Evolutionary conservation across 2,113 vertebrate genomes (phyloP), one percentile per base, ranked within the genome.

Genomic region (Hyaena hyaena): DNA sequence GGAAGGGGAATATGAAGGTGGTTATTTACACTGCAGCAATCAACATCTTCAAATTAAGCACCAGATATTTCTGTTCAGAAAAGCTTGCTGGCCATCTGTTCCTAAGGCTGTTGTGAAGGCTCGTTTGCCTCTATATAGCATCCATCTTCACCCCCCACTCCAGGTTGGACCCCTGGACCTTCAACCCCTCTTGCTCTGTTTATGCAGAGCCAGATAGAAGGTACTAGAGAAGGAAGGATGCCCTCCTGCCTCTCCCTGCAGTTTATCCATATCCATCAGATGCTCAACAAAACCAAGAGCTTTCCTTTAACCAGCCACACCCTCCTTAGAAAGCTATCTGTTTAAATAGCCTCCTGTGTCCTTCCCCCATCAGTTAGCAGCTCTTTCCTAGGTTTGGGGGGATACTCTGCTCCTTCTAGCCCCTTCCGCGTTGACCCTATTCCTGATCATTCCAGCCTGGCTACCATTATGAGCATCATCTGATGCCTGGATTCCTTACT

Each of bases 21-120:
- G 4, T 81, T 94, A 71, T 90, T 92, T 88, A 66, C 50, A 66
- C 0, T 24, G 71, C 24, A 55, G 19, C 43, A 48, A 12, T 45
- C 48, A 45, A 11, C 50, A 82, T 23, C 88, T 90, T 96, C n/a
- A 33, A 53, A 76, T 80, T 83, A 66, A 85, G n/a, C 24, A 71
- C 39, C 43, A 83, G 35, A 50, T 39, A 19, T 69, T 68, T 92
- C 65, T 94, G 35, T 89, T 96, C 65, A 33, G 23, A 50, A 43
- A 50, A 35, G 0, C 26, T 48, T 9, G 24, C 33, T 81, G 83
- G 81, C 58, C 24, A 3, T 80, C 48, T 58, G 73, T 61, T 71
- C 68, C 19, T 6, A 6, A 76, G 28, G 9, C 14, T n/a, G 58
- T 90, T 89, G 16, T 7, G 10, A 73, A 73, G 23, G 7, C 35